Percentiles rank a stretch among this genome's conserved stretches.
These are phyloP conservation scores for Rhinoraja longicauda DNA, from an alignment of 2,797 vertebrate genomes.

Conservation along the genomic window DNA sequence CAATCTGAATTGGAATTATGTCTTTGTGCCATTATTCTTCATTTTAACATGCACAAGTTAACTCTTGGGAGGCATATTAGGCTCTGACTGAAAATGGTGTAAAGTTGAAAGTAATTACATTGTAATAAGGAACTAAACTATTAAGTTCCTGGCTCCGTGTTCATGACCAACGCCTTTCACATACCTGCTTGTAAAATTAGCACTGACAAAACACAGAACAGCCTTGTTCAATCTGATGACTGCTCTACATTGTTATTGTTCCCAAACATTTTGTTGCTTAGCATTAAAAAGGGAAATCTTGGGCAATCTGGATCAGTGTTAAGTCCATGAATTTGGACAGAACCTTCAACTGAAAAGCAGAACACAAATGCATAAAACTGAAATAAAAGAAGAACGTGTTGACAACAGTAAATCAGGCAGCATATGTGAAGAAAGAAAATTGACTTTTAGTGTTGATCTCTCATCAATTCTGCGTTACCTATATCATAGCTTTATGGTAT, in stretches of 20 bases:
- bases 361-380: too few species aligned
- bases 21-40: neutral
- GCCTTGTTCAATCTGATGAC: neutral
- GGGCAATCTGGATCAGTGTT: neutral
- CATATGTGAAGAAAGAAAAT: too few species aligned
- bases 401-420: too few species aligned
- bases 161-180: neutral
- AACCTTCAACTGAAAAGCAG: neutral
- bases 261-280: neutral
- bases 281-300: neutral
- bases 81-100: neutral
- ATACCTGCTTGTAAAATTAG: conserved; percentile 3
- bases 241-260: neutral
- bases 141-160: neutral
- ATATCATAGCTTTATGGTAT: neutral
- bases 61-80: neutral
- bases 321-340: neutral
- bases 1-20: neutral
- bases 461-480: too few species aligned
- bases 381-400: too few species aligned
- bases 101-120: neutral
- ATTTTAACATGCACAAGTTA: neutral
- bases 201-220: neutral
- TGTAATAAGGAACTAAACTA: neutral
- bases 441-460: too few species aligned